These are phyloP conservation scores for Pitta sordida DNA, from an alignment of 2,113 vertebrate species.

Conservation along the genomic window DNA sequence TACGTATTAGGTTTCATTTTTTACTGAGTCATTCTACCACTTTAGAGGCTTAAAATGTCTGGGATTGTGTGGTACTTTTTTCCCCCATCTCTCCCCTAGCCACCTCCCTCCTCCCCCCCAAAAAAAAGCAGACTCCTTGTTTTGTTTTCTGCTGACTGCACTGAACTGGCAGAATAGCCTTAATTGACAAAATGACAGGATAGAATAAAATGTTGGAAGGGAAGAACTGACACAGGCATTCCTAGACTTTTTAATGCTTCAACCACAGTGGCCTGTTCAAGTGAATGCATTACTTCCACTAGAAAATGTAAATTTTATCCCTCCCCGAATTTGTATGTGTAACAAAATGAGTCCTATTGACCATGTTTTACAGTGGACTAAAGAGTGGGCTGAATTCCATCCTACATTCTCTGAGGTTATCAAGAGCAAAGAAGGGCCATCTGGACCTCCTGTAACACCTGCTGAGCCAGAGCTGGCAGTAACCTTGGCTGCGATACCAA, in stretches of 20 bases:
- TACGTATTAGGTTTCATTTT: not conserved
- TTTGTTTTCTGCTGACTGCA: conserved; percentile 47
- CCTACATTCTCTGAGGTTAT: not conserved
- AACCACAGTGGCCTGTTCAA: conserved; percentile 30
- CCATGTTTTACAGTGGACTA: not conserved
- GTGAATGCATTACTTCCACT: not conserved
- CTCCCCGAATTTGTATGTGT: not conserved
- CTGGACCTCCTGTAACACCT: not conserved
- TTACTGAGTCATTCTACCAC: conserved; percentile 11
- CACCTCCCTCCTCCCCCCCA: too few relatives aligned
- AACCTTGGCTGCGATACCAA: not conserved
- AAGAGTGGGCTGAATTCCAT: not conserved
- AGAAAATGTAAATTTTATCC: conserved; percentile 28
- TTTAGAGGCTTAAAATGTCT: not conserved
- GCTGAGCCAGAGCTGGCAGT: not conserved
- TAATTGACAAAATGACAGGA: conserved; percentile 60
- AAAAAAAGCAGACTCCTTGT: not conserved
- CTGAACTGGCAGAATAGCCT: conserved; percentile 7
- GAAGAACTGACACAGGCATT: conserved; percentile 45
- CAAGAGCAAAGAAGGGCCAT: not conserved
- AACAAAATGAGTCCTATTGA: not conserved
- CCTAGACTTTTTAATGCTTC: conserved; percentile 15
- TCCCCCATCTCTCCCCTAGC: not conserved
- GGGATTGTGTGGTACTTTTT: not conserved
- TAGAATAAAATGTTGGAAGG: conserved; percentile 45